Evolutionary conservation across 1,140 invertebrate genomes (phyloP).

Genomic region (Saxidomus purpurata): DNA sequence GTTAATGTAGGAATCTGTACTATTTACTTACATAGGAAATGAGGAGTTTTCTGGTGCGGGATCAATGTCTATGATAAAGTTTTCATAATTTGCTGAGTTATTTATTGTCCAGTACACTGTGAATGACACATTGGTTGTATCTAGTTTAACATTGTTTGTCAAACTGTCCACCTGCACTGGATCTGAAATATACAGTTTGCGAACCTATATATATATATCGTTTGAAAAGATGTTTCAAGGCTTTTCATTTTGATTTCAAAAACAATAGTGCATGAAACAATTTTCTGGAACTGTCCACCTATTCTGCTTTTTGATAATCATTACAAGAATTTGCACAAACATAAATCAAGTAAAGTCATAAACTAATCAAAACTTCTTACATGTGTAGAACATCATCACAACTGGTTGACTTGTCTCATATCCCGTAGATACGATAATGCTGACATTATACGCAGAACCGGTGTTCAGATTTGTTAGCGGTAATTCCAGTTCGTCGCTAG

Average conservation of each 20-base stretch:
- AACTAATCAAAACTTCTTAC: conserved; percentile 28
- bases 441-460: conserved; percentile 58
- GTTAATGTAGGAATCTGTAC: no score
- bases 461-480: conserved; percentile 40
- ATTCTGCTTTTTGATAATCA: no score
- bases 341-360: no score
- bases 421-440: conserved; percentile 35
- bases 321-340: no score
- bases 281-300: no score
- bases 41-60: neutral
- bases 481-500: neutral
- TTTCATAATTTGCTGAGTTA: conserved; percentile 24
- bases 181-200: conserved; percentile 41
- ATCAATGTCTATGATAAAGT: conserved; percentile 37
- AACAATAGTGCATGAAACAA: no score
- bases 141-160: conserved; percentile 15
- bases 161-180: conserved; percentile 27
- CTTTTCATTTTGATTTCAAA: no score
- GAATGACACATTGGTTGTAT: conserved; percentile 22
- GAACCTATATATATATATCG: no score
- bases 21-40: conserved; percentile 4
- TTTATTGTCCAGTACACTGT: conserved; percentile 45
- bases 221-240: no score
- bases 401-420: conserved; percentile 54
- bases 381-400: conserved; percentile 51